Base-by-base conservation (phyloP, 2,888 invertebrate genomes). In the Rugalucina vietnamica region DNA sequence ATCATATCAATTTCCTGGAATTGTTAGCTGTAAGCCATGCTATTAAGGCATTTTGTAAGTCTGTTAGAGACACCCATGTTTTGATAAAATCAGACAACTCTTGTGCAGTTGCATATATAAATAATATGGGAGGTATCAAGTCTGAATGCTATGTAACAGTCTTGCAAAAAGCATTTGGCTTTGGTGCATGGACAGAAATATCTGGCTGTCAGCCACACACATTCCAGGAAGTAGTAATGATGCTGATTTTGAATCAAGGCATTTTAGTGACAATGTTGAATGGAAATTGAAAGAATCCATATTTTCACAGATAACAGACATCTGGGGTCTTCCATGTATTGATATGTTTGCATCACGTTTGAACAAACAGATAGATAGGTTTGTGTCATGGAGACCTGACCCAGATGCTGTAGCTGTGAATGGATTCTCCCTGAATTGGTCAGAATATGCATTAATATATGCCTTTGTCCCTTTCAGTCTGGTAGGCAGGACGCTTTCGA, bases 341-440 rank as follows among this genome's bases (percentile, higher is more conserved):
- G 87, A 87, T 29, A 76, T 84, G 74, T 84, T 84, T 73, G 83
- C 81, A 1, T 78, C 82, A 37, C 74, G 86, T 18, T 32, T 84
- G 12, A 88, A 86, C 54, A 65, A 50, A 5, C 81, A 87, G 43
- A 8, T 80, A 14, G 49, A 60, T 14, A 69, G 65, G 8, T 87
- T 71, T 77, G 81, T 84, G 12, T 77, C 84, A 1, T 89, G 83
- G 81, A 73, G 74, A 37, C 85, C 85, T 43, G 87, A 88, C 70
- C 85, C 88, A 34, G 57, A 79, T 24, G 84, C 85, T 24, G 54
- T 69, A n/a, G 70, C 49, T 21, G 57, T 79, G 57, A 71, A 82
- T 79, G 79, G 84, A 54, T 88, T 81, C 73, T 65, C 76, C 18
- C 43, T 84, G 54, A 69, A 50, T 10, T 88, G 82, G 85, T 37